Percentiles rank a stretch among this genome's conserved stretches.
phyloP scores from a whole-genome alignment of 1,140 invertebrate genomes.

The Trialeurodes vaporariorum region DNA sequence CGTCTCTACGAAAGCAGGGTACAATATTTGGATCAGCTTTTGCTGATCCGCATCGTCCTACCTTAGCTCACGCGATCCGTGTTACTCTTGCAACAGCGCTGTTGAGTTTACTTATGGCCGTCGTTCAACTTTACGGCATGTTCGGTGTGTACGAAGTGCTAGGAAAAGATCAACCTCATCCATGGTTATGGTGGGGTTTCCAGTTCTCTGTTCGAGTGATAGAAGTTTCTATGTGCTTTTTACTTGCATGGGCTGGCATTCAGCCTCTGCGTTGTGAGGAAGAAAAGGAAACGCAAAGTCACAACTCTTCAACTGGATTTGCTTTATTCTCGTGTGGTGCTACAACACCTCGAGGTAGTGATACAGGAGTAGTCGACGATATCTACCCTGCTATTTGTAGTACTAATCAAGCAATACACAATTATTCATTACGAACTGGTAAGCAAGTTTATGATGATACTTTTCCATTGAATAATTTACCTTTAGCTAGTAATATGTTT shows the following conservation, averaged over 20 bases:
- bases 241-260: conserved; percentile 65
- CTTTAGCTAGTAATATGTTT: conserved; percentile 24
- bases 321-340: conserved; percentile 56
- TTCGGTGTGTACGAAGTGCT: conserved; percentile 51
- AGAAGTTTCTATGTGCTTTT: conserved; percentile 67
- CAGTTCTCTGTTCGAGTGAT: conserved; percentile 70
- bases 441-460: conserved; percentile 61
- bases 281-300: conserved; percentile 36
- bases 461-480: conserved; percentile 43
- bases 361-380: conserved; percentile 33
- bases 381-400: conserved; percentile 72
- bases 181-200: conserved; percentile 82
- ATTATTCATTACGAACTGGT: conserved; percentile 62
- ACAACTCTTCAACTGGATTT: conserved; percentile 41
- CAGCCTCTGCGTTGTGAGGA: conserved; percentile 33
- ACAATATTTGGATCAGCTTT: conserved; percentile 32
- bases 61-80: conserved; percentile 56
- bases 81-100: conserved; percentile 74
- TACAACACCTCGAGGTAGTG: conserved; percentile 22
- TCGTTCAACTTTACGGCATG: conserved; percentile 69
- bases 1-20: conserved; percentile 34
- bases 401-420: conserved; percentile 70
- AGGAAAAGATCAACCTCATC: conserved; percentile 36
- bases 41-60: conserved; percentile 34
- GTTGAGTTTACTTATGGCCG: conserved; percentile 65